Percentiles rank a stretch among this genome's conserved stretches.
Conservation (phyloP, 2,113 vertebrate genomes). For the Chaetops frenatus region DNA sequence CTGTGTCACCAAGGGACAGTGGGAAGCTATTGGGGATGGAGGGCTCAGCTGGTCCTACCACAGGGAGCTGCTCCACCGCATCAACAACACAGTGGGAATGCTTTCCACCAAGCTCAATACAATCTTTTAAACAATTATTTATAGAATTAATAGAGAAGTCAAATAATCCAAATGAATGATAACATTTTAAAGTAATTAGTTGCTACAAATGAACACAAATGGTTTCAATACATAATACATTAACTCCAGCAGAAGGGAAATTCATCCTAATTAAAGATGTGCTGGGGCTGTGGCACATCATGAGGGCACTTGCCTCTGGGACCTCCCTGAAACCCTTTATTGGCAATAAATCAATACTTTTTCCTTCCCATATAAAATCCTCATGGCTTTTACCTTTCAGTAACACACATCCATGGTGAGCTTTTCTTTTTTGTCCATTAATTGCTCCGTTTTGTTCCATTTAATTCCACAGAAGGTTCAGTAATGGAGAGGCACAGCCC, state of each 20-base stretch:
- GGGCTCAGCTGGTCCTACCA: neutral
- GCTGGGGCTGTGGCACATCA: neutral
- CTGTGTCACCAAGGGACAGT: neutral
- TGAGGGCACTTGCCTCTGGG: neutral
- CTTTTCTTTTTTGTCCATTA: neutral
- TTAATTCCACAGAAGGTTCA: neutral
- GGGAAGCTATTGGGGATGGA: neutral
- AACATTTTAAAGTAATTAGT: conserved; percentile 43
- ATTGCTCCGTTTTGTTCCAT: neutral
- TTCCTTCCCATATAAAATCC: neutral
- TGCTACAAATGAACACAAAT: conserved; percentile 60
- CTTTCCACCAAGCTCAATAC: neutral
- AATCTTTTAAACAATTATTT: conserved; percentile 19
- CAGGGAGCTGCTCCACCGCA: neutral
- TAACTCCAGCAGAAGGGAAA: conserved; percentile 25
- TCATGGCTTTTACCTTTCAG: neutral
- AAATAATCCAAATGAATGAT: conserved; percentile 47
- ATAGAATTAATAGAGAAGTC: conserved; percentile 54
- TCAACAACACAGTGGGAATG: neutral
- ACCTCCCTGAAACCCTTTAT: neutral
- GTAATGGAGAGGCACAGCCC: neutral
- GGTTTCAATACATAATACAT: conserved; percentile 22
- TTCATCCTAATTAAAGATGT: conserved; percentile 43
- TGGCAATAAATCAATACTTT: neutral
- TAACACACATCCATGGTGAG: neutral